These are phyloP conservation scores for Temnothorax unifasciatus DNA, from an alignment of 2,888 invertebrate genomes.

Conservation along the genomic window DNA sequence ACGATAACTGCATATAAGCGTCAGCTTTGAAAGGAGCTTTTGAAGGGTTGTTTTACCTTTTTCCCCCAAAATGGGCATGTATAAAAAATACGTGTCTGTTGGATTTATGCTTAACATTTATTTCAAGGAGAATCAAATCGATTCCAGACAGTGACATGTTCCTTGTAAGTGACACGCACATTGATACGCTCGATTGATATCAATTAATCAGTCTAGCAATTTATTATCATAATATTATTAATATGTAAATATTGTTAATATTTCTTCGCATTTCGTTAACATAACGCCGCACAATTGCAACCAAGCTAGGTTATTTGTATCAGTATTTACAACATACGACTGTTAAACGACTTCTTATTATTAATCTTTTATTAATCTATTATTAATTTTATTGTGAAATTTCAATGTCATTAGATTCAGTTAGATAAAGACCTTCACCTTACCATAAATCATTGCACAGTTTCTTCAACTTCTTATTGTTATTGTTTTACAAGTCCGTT, in stretches of 20 bases:
- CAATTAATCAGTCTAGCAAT: not conserved
- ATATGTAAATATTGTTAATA: constrained; percentile 5
- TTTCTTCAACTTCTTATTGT: not conserved
- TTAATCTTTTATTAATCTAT: too few species aligned
- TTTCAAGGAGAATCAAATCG: too few species aligned
- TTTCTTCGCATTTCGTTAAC: not conserved
- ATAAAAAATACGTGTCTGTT: too few species aligned
- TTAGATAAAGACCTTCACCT: not conserved
- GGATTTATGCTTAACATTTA: too few species aligned
- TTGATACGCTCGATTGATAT: not conserved
- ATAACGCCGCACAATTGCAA: not conserved
- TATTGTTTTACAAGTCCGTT: not conserved
- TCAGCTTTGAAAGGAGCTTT: too few species aligned
- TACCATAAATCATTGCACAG: not conserved
- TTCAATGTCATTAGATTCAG: not conserved
- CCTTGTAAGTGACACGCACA: not conserved
- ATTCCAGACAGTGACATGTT: too few species aligned
- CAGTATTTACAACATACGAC: not conserved
- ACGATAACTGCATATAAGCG: too few species aligned
- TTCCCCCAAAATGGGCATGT: too few species aligned
- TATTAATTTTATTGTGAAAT: not conserved
- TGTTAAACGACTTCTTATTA: not conserved
- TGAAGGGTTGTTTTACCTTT: too few species aligned
- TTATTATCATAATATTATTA: not conserved
- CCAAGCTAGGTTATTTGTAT: constrained; percentile 6